phyloP scores from a whole-genome alignment of 2,888 invertebrate species.

The Lasioglossum pauxillum region DNA sequence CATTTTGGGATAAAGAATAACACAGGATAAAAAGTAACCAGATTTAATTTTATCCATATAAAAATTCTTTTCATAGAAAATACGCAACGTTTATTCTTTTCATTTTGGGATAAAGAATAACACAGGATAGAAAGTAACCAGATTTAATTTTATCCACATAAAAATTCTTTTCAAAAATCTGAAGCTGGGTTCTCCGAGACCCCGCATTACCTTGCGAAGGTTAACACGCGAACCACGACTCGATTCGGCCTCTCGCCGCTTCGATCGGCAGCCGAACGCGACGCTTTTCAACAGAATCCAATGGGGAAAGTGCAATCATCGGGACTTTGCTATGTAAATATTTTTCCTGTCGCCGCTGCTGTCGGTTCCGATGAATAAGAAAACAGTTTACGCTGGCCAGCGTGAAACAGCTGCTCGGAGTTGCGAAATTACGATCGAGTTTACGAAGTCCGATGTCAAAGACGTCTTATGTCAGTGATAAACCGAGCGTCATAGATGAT shows the following conservation, averaged over 20 bases:
- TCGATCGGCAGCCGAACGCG: conserved; percentile 14
- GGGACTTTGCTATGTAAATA: neutral
- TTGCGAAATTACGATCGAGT: neutral
- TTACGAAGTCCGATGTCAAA: neutral
- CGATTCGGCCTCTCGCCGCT: neutral
- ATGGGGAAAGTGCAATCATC: neutral
- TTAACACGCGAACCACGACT: neutral
- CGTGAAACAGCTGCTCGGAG: neutral
- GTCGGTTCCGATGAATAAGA: neutral
- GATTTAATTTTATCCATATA: no score
- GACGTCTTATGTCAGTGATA: conserved; percentile 15
- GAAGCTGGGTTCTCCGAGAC: no score
- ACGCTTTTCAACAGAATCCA: neutral
- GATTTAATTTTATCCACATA: no score
- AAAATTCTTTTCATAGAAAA: no score
- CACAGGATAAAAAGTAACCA: no score
- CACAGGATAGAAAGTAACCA: no score
- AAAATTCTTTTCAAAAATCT: no score
- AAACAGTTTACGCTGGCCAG: neutral
- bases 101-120: no score
- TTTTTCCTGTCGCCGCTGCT: neutral
- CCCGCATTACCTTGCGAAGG: no score
- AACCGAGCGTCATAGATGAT: conserved; percentile 2
- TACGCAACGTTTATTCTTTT: no score
- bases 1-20: no score